A percentile compares a stretch with the other conserved stretches of the same genome.
Evolutionary conservation across 2,888 invertebrate genomes (phyloP).

Genomic region (Luperina nickerlii): DNA sequence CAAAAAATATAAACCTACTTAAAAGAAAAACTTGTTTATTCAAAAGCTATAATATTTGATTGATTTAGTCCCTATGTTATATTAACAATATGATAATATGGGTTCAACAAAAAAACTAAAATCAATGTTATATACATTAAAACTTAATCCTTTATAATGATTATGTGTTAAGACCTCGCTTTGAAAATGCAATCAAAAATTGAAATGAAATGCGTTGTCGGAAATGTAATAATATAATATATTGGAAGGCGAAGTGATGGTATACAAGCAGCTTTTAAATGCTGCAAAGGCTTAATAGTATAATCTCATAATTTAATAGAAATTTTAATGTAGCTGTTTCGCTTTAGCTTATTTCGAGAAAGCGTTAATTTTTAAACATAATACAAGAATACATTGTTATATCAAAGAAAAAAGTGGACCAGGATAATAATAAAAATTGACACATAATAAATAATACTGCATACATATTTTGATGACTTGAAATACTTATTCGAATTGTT

Average conservation of each 20-base stretch:
- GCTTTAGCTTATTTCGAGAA: conserved; percentile 42
- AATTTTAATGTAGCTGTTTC: conserved; percentile 29
- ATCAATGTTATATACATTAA: conserved; percentile 86
- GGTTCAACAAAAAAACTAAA: conserved; percentile 84
- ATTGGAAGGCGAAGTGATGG: conserved; percentile 55
- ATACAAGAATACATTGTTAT: conserved; percentile 46
- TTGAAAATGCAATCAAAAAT: conserved; percentile 73
- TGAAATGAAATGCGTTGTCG: conserved; percentile 77
- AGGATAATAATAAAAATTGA: conserved; percentile 29
- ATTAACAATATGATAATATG: conserved; percentile 79
- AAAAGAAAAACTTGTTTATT: conserved; percentile 74
- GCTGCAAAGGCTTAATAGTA: conserved; percentile 55
- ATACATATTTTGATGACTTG: conserved; percentile 52
- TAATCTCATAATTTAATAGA: conserved; percentile 46
- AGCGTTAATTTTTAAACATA: conserved; percentile 55
- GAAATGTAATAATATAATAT: conserved; percentile 69
- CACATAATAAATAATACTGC: conserved; percentile 63
- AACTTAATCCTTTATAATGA: conserved; percentile 71
- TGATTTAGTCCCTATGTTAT: conserved; percentile 78
- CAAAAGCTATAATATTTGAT: conserved; percentile 80
- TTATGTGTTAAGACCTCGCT: conserved; percentile 65
- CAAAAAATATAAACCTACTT: conserved; percentile 77
- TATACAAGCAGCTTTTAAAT: conserved; percentile 44
- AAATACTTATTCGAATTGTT: conserved; percentile 57
- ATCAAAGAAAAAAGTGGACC: conserved; percentile 18